These are phyloP conservation scores for Drosophila emarginata DNA, from an alignment of 2,888 invertebrate species.

Conservation along the genomic window DNA sequence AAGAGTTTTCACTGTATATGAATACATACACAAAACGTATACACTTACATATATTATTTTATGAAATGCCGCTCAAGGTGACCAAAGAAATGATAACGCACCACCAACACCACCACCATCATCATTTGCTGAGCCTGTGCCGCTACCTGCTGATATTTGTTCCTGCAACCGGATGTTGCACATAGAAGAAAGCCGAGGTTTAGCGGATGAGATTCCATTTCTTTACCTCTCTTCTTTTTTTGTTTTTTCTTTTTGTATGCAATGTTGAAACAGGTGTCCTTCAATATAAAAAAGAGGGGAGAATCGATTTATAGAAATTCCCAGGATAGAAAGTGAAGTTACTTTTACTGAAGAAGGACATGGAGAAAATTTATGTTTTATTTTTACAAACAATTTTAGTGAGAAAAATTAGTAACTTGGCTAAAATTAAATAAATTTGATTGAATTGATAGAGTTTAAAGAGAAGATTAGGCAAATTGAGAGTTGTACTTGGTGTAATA, in stretches of 20 bases:
- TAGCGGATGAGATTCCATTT: constrained; percentile 57
- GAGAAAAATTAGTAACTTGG: not conserved
- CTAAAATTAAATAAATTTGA: too few relatives aligned
- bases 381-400: not conserved
- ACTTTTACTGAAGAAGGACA: not conserved
- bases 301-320: not conserved
- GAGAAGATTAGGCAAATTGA: too few relatives aligned
- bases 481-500: too few relatives aligned
- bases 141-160: constrained; percentile 27
- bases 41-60: constrained; percentile 41
- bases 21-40: constrained; percentile 47
- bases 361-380: not conserved
- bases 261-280: constrained; percentile 76
- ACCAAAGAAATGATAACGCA: constrained; percentile 72
- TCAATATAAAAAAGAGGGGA: constrained; percentile 11
- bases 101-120: constrained; percentile 68
- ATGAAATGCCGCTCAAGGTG: constrained; percentile 72
- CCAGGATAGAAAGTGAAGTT: constrained; percentile 11
- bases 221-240: too few relatives aligned
- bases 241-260: constrained; percentile 45
- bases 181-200: constrained; percentile 40
- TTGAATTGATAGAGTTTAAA: too few relatives aligned
- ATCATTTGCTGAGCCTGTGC: constrained; percentile 16
- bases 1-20: constrained; percentile 36
- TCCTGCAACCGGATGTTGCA: constrained; percentile 35